A percentile compares a stretch with the other conserved stretches of the same genome.
Evolutionary conservation across 92 coral and sea anemone species (phyloP).

Genomic region (Heteractis magnifica): DNA sequence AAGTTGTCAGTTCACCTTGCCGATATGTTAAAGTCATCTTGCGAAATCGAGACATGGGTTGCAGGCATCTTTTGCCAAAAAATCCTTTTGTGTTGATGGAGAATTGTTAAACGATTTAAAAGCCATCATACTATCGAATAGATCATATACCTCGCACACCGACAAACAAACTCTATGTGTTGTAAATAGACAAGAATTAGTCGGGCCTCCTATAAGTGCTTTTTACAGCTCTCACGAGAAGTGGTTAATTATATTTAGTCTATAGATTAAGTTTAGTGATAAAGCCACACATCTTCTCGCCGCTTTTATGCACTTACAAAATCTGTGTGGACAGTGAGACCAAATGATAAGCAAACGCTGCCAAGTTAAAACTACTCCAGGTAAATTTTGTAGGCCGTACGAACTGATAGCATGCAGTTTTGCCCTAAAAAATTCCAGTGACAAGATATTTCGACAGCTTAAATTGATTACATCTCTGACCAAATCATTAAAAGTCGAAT

Average conservation of each 20-base stretch:
- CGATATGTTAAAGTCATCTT: not conserved
- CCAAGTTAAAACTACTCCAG: not conserved
- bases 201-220: not conserved
- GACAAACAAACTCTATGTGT: not conserved
- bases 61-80: not conserved
- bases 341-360: not conserved
- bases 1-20: not conserved
- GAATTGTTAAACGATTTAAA: not conserved
- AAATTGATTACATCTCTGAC: too few species aligned
- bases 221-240: not conserved
- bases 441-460: too few species aligned
- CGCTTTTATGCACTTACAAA: not conserved
- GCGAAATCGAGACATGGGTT: not conserved
- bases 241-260: not conserved
- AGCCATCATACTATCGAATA: not conserved
- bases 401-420: not conserved
- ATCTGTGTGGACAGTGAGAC: not conserved
- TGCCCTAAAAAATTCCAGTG: too few species aligned
- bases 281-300: not conserved
- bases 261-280: not conserved
- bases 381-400: not conserved
- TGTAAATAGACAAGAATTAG: constrained; percentile 1
- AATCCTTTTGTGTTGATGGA: not conserved
- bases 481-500: too few species aligned
- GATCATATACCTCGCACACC: not conserved